Evolutionary conservation across 2,797 vertebrate species (phyloP).

Genomic region (Phrynocephalus vlangalii): DNA sequence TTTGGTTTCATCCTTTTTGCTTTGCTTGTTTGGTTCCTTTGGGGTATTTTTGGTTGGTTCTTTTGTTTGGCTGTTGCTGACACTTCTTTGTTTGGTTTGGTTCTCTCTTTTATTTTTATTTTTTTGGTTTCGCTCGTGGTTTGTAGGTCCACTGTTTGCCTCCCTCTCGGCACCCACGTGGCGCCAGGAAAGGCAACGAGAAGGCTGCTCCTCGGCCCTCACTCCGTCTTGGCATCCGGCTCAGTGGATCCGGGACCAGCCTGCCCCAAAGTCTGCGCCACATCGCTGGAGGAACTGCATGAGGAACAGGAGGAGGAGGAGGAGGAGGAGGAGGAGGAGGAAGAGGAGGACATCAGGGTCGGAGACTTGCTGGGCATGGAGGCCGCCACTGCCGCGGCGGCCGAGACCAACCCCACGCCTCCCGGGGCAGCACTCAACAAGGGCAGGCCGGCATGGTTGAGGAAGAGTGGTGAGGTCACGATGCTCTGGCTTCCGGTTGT

Average conservation of each 20-base stretch:
- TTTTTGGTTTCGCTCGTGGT: constrained; percentile 56
- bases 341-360: constrained; percentile 82
- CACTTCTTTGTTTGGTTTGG: constrained; percentile 68
- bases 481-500: constrained; percentile 80
- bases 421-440: constrained; percentile 84
- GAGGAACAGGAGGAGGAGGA: constrained; percentile 82
- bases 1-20: constrained; percentile 53
- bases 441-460: constrained; percentile 90
- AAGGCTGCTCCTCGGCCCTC: constrained; percentile 62
- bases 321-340: constrained; percentile 79
- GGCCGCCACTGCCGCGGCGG: constrained; percentile 80
- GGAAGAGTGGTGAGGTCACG: constrained; percentile 89
- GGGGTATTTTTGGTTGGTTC: constrained; percentile 37
- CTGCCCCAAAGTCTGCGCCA: constrained; percentile 81
- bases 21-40: constrained; percentile 49
- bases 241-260: constrained; percentile 55
- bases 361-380: constrained; percentile 81
- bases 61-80: constrained; percentile 60
- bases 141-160: constrained; percentile 62
- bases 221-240: constrained; percentile 85
- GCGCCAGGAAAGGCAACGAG: constrained; percentile 45
- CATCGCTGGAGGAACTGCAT: constrained; percentile 80
- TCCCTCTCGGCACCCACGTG: constrained; percentile 54
- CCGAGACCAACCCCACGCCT: constrained; percentile 84
- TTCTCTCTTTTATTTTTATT: constrained; percentile 33